Percentiles rank a stretch among this genome's conserved stretches.
Conservation (phyloP, 2,888 invertebrate species). For the Blera fallax region DNA sequence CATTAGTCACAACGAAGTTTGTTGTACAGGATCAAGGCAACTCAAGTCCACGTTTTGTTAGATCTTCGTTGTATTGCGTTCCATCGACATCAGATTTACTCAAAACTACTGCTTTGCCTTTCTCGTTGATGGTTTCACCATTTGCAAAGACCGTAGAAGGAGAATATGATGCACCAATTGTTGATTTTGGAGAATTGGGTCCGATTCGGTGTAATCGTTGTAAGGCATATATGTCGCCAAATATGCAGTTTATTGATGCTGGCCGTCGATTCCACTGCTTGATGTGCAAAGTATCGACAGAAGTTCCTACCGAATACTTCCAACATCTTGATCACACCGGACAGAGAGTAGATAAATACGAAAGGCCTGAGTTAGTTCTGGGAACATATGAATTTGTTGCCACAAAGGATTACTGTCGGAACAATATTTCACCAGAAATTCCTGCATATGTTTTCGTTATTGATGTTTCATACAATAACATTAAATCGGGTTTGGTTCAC, state of each 20-base stretch:
- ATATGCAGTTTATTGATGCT: constrained; percentile 99
- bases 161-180: constrained; percentile 91
- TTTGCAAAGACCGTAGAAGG: constrained; percentile 90
- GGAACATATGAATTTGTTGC: constrained; percentile 98
- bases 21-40: constrained; percentile 96
- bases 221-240: constrained; percentile 99
- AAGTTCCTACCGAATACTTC: constrained; percentile 97
- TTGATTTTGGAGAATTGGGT: constrained; percentile 95
- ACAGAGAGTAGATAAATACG: constrained; percentile 91
- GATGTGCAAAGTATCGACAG: constrained; percentile 97
- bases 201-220: constrained; percentile 98
- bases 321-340: constrained; percentile 96
- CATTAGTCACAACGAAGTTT: constrained; percentile 97
- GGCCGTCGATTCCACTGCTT: constrained; percentile 97
- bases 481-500: constrained; percentile 95
- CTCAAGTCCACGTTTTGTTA: constrained; percentile 84
- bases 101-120: constrained; percentile 96
- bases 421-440: constrained; percentile 93
- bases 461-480: constrained; percentile 98
- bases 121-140: constrained; percentile 93
- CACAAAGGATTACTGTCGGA: constrained; percentile 98
- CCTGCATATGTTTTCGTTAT: constrained; percentile 98
- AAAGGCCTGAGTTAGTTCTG: constrained; percentile 95
- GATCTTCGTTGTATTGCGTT: constrained; percentile 98
- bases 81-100: constrained; percentile 96